Percentiles rank a stretch among this genome's conserved stretches.
These are phyloP conservation scores for Scelioninae gen. 2 DNA, from an alignment of 2,888 invertebrate genomes.

Conservation along the genomic window DNA sequence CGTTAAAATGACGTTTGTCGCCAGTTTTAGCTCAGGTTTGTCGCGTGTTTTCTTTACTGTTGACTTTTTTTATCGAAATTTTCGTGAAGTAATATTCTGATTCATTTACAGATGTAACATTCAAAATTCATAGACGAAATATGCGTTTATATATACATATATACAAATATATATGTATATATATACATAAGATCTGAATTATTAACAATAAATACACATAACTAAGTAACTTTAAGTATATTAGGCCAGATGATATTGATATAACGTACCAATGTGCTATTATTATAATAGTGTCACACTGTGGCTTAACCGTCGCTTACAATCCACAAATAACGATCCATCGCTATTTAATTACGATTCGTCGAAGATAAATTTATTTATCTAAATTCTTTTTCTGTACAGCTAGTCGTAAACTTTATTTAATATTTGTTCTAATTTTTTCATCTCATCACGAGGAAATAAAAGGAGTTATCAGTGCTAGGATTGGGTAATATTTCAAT, in stretches of 20 bases:
- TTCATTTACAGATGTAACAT: conserved; percentile 64
- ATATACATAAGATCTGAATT: conserved; percentile 69
- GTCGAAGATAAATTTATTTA: no score
- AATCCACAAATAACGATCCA: conserved; percentile 8
- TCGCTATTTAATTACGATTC: conserved; percentile 36
- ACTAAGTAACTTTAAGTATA: conserved; percentile 74
- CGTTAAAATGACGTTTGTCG: conserved; percentile 11
- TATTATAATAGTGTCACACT: conserved; percentile 53
- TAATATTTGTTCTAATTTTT: background rate
- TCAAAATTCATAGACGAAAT: conserved; percentile 71
- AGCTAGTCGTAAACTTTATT: background rate
- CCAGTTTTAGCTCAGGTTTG: conserved; percentile 25
- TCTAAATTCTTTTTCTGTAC: no score
- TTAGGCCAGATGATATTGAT: conserved; percentile 74
- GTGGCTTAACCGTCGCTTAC: conserved; percentile 45
- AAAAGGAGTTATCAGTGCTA: no score
- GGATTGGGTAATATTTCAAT: no score
- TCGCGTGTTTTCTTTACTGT: conserved; percentile 50
- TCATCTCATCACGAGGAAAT: background rate
- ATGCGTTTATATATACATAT: conserved; percentile 65
- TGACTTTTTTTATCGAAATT: no score
- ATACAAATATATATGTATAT: conserved; percentile 36
- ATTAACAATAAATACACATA: conserved; percentile 73
- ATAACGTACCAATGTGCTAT: conserved; percentile 62
- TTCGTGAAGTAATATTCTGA: no score